Percentiles rank a stretch among this genome's conserved stretches.
Conservation (phyloP, 2,888 invertebrate genomes). For the Candidula unifasciata region DNA sequence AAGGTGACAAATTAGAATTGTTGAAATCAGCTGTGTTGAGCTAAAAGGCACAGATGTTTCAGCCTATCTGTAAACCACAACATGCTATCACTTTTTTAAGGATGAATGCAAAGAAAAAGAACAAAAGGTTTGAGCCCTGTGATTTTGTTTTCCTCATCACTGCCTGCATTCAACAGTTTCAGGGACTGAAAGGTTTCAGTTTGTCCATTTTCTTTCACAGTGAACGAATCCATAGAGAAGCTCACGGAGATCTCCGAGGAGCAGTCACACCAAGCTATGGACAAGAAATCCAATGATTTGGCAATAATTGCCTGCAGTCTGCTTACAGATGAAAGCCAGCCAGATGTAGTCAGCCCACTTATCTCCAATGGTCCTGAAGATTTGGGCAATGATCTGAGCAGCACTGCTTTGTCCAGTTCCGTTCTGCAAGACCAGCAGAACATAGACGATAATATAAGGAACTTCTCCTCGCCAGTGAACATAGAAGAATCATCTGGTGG, state of each 20-base stretch:
- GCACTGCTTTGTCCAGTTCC: background rate
- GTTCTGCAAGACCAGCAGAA: background rate
- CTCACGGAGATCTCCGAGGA: conserved; percentile 8
- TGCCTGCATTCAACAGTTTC: too few species aligned
- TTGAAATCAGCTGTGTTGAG: too few species aligned
- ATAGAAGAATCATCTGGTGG: background rate
- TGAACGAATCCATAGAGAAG: conserved; percentile 35
- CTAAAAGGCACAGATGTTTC: too few species aligned
- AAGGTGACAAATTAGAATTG: too few species aligned
- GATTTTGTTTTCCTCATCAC: too few species aligned
- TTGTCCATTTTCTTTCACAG: conserved; percentile 23
- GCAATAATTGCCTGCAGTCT: conserved; percentile 48
- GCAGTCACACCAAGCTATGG: background rate
- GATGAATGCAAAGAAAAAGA: too few species aligned
- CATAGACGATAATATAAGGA: too few species aligned
- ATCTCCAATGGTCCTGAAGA: background rate
- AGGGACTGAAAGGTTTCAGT: too few species aligned
- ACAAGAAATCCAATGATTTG: conserved; percentile 24
- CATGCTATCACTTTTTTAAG: too few species aligned
- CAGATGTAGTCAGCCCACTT: background rate
- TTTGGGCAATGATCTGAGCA: background rate
- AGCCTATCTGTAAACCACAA: too few species aligned
- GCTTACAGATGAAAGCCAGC: conserved; percentile 23
- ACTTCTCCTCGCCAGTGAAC: background rate
- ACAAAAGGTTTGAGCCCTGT: too few species aligned